Evolutionary conservation across 2,888 invertebrate species (phyloP).

Genomic region (Cantharis flavilabris): DNA sequence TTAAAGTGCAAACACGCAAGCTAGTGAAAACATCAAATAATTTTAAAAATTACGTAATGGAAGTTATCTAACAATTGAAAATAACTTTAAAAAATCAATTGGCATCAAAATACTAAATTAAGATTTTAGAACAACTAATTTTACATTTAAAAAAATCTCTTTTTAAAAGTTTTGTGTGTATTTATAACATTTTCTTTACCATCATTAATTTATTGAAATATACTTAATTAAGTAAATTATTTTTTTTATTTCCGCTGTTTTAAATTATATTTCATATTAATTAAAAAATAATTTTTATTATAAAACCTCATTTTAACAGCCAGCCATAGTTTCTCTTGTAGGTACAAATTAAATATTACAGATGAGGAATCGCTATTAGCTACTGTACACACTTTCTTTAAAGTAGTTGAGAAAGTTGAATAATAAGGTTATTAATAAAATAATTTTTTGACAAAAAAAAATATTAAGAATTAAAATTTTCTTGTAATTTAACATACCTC

Average conservation of each 20-base stretch:
- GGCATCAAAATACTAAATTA: neutral
- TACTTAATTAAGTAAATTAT: neutral
- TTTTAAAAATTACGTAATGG: neutral
- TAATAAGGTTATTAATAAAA: neutral
- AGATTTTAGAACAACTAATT: too few relatives aligned
- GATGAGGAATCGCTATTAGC: neutral
- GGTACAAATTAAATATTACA: neutral
- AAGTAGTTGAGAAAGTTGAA: neutral
- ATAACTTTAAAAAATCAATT: neutral
- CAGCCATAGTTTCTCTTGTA: neutral
- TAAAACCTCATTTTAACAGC: neutral
- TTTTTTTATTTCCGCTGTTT: neutral
- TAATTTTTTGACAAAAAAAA: neutral
- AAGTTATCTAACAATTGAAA: neutral
- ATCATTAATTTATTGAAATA: too few relatives aligned
- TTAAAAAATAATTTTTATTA: neutral
- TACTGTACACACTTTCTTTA: slow-evolving; percentile 2
- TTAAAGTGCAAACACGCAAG: neutral
- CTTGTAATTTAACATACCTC: neutral
- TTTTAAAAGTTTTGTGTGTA: too few relatives aligned
- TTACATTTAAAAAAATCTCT: too few relatives aligned
- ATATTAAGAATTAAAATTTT: neutral
- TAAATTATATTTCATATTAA: neutral
- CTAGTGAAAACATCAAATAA: neutral
- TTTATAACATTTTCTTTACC: too few relatives aligned